Evolutionary conservation across 2,113 vertebrate species (phyloP), one percentile per base, ranked within the genome.

Genomic region (Brachirus orientalis): DNA sequence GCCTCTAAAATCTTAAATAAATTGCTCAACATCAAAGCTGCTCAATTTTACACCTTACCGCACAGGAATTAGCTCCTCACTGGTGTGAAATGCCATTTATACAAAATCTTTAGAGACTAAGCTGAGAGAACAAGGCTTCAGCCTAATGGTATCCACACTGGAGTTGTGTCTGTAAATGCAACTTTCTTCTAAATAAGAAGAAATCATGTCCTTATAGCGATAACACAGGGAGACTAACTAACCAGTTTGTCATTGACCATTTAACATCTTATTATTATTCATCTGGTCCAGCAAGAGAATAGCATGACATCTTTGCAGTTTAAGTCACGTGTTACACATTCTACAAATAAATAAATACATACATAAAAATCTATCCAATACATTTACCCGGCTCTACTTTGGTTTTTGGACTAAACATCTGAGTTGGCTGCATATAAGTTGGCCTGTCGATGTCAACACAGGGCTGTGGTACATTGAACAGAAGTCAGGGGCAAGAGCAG

Each of bases 1-100:
- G 10, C 67, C 79, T 84, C 71, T 80, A 72, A 45, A 82, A 71
- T 80, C 78, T 79, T 77, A 80, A 85, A 83, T 78, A 80, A 79
- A 77, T 17, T 33, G 22, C 47, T 83, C 77, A 86, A 87, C 65
- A 83, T 88, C 74, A 85, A 85, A 90, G 80, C 68, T 63, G 75
- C 66, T 79, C 20, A 61, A 72, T 78, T 88, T 89, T 82, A 85
- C 87, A 88, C 89, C 71, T 84, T 70, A 63, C 65, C 82, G 81
- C 74, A 79, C 76, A 69, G 65, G 77, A 87, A 64, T 75, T 72
- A 77, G 80, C 63, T 75, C 75, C 44, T 63, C 50, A 28, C 35
- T 65, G 54, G 64, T 80, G 78, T 58, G 44, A 64, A 84, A 75
- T 37, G 37, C 64, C 64, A 72, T 83, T 85, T 70, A 77, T 61